Conservation (phyloP, 1,140 invertebrate genomes). For the Steinernema khuongi region DNA sequence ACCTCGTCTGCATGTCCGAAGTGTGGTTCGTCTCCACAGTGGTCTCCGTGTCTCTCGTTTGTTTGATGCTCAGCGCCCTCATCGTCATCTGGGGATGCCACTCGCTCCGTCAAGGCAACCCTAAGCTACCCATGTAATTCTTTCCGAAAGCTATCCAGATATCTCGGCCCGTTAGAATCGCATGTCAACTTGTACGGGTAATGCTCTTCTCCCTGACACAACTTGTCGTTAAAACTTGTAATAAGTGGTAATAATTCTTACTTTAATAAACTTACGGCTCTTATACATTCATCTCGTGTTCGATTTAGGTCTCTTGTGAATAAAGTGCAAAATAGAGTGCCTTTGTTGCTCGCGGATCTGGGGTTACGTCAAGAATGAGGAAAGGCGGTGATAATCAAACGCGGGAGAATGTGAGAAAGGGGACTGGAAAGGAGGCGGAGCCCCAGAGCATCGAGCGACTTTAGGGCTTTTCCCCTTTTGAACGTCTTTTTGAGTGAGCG, state of each 20-base stretch:
- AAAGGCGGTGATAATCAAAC: not conserved
- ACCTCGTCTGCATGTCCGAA: conserved; percentile 52
- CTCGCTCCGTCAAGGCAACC: conserved; percentile 15
- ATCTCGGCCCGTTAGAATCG: not conserved
- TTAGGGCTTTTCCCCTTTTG: conserved; percentile 16
- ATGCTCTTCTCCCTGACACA: not conserved
- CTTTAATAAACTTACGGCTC: not conserved
- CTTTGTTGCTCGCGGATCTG: not conserved
- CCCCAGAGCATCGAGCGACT: not conserved
- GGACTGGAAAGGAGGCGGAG: not conserved
- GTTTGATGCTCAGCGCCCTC: conserved; percentile 49
- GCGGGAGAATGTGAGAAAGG: not conserved
- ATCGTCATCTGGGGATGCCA: conserved; percentile 58
- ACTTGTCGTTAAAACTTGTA: not conserved
- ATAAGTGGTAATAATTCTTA: not conserved
- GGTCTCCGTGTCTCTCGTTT: conserved; percentile 53
- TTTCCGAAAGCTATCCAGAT: not conserved
- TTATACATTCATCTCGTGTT: not conserved
- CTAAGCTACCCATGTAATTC: conserved; percentile 13
- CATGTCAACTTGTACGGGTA: conserved; percentile 9
- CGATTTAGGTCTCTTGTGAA: not conserved
- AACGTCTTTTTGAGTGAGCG: conserved; percentile 15
- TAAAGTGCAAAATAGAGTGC: not conserved
- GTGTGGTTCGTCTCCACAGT: conserved; percentile 56
- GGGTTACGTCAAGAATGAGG: not conserved